Base-by-base conservation (phyloP, 2,113 vertebrate species). In the Rhinogobius similis region DNA sequence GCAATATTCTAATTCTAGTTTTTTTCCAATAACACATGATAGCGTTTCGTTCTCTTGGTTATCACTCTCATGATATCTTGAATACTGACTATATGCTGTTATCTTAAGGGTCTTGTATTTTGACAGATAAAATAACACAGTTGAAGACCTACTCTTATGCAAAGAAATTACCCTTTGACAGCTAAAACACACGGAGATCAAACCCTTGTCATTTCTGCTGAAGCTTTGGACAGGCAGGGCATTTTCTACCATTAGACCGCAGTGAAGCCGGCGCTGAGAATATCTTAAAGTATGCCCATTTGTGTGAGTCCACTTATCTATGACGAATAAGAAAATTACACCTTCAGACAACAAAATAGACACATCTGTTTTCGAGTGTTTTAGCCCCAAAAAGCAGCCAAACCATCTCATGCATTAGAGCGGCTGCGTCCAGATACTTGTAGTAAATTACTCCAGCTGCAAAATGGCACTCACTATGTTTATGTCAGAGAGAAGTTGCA, bases 291-390 rank as follows among this genome's bases (percentile, higher is more conserved):
- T 75, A 79, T 80, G 73, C 46, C 36, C 71, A 26, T 66, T 63
- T 55, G 32, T 16, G 41, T 14, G 12, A 0, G 44, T 52, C 73
- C 78, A 5, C 56, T 74, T 79, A 74, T 65, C 84, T 78, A 7
- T 75, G 70, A 82, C 26, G 24, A 86, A 79, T 64, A 62, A 43
- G 64, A 84, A 86, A 85, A 86, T 85, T 67, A 76, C 73, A 77
- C 68, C 70, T 76, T 67, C 65, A 58, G 77, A 76, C 68, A 72
- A 77, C 81, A 81, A 65, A 67, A 43, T 62, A 52, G 67, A 26
- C 4, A 43, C 43, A 63, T 14, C 61, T 24, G 29, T 11, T 77
- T 62, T 62, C 16, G 36, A 39, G 56, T 70, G 67, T 62, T 20
- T 1, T 62, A 62, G 20, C 39, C 75, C 72, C 27, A 65, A 61